Evolutionary conservation across 2,113 vertebrate species (phyloP).

Genomic region (Ochotona curzoniae): DNA sequence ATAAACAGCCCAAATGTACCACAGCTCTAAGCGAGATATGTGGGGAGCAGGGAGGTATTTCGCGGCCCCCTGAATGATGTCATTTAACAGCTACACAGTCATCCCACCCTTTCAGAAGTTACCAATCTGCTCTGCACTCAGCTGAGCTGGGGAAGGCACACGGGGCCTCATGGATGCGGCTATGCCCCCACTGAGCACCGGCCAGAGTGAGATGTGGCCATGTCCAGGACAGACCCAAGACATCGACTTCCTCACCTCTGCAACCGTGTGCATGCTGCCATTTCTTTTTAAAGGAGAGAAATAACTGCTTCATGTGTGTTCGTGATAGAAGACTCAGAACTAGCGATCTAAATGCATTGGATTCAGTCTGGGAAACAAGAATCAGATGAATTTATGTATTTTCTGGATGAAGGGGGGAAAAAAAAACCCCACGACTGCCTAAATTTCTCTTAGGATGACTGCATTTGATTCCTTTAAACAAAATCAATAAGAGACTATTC

Average conservation of each 20-base stretch:
- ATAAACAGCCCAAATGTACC: not conserved
- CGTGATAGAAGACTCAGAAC: not conserved
- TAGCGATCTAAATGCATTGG: constrained; percentile 32
- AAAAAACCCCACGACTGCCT: constrained; percentile 21
- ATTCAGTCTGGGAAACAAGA: constrained; percentile 29
- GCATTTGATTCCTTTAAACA: constrained; percentile 68
- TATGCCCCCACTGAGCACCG: constrained; percentile 5
- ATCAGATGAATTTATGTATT: constrained; percentile 49
- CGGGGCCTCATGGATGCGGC: not conserved
- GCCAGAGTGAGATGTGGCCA: constrained; percentile 32
- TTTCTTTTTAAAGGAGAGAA: not conserved
- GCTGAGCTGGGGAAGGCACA: not conserved
- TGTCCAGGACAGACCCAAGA: not conserved
- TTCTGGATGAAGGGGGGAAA: not conserved
- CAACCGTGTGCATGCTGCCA: not conserved
- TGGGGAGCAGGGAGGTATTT: not conserved
- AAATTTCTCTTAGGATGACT: constrained; percentile 72
- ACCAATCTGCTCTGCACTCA: not conserved
- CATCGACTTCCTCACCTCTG: not conserved
- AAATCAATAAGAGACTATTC: constrained; percentile 67
- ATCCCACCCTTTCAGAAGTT: not conserved
- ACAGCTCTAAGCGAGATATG: not conserved
- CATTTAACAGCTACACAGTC: not conserved
- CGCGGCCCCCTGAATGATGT: not conserved
- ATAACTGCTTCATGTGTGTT: not conserved